phyloP scores from a whole-genome alignment of 2,797 vertebrate species.

The Characodon lateralis region DNA sequence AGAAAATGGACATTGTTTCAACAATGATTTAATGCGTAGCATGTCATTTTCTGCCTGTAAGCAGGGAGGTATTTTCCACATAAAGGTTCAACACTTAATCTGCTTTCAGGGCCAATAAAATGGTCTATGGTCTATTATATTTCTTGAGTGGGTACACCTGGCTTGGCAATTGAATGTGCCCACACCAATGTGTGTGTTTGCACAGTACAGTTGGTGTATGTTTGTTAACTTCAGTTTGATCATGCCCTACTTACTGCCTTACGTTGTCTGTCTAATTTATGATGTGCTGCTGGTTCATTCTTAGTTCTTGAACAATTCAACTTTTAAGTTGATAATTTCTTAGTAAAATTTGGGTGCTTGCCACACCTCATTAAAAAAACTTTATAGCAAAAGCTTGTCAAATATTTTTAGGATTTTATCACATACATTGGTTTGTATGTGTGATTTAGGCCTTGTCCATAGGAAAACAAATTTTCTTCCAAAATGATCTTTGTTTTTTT shows the following conservation, averaged over 20 bases:
- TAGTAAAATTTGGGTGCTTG: slow-evolving; percentile 32
- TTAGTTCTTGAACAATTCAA: slow-evolving; percentile 53
- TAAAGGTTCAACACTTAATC: slow-evolving; percentile 59
- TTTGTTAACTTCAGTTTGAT: slow-evolving; percentile 29
- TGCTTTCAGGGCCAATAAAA: slow-evolving; percentile 58
- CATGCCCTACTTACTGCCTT: slow-evolving; percentile 11
- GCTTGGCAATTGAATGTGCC: slow-evolving; percentile 37
- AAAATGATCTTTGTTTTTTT: not conserved
- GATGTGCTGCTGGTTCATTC: slow-evolving; percentile 45
- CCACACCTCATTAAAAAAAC: slow-evolving; percentile 55
- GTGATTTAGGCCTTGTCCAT: not conserved
- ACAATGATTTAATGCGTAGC: slow-evolving; percentile 56
- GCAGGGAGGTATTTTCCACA: slow-evolving; percentile 58
- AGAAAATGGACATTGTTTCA: slow-evolving; percentile 65
- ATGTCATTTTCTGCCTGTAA: slow-evolving; percentile 48
- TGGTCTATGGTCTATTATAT: slow-evolving; percentile 38
- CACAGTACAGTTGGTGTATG: slow-evolving; percentile 20
- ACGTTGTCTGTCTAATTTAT: slow-evolving; percentile 22
- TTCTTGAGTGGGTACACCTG: slow-evolving; percentile 64
- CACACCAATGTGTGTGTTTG: slow-evolving; percentile 19
- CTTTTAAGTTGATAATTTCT: slow-evolving; percentile 53
- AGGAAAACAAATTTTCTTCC: not conserved
- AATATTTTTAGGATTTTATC: not conserved
- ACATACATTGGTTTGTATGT: not conserved
- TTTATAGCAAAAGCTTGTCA: slow-evolving; percentile 38